Evolutionary conservation across 2,888 invertebrate species (phyloP), one percentile per base, ranked within the genome.

Genomic region (Ennomos quercinarius): DNA sequence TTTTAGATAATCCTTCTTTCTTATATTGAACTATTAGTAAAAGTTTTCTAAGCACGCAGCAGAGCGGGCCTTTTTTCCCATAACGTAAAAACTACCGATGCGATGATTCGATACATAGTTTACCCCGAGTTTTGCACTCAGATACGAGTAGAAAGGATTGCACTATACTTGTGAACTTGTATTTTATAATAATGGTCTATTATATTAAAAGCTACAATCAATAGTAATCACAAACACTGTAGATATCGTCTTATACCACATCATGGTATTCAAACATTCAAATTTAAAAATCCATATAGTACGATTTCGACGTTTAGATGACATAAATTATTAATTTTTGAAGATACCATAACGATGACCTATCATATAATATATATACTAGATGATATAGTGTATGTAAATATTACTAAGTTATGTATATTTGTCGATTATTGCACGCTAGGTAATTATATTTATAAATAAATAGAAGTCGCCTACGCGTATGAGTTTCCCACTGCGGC

Each of bases 341-440:
- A 63, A 61, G 52, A 64, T 60, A 61, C 56, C 51, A 63, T 60
- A 52, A 64, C 42, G 36, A 39, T 50, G 53, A 55, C 52, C 53
- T 59, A 57, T 53, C 44, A 51, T 55, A 58, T 48, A 47, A 48
- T 61, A 58, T 57, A 37, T 55, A 58, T 55, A 57, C 63, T 60
- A 60, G 53, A 67, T 63, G 67, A 61, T 56, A 61, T 58, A 51
- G 54, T 62, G 50, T 61, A 57, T 59, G 63, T 53, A 58, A 53
- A 60, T 64, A 58, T 59, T 51, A 63, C 46, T 54, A 54, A 54
- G 42, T 60, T 55, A 67, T 61, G 43, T 64, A 63, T 63, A 64
- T 59, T 66, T 61, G 61, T 67, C 41, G 67, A 69, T 69, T 69
- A 67, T 64, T 66, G 67, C 64, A 67, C 64, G 67, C 66, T 70